A percentile compares a stretch with the other conserved stretches of the same genome.
These are phyloP conservation scores for Herpetotheres cachinnans DNA, from an alignment of 2,113 vertebrate genomes.

Conservation along the genomic window DNA sequence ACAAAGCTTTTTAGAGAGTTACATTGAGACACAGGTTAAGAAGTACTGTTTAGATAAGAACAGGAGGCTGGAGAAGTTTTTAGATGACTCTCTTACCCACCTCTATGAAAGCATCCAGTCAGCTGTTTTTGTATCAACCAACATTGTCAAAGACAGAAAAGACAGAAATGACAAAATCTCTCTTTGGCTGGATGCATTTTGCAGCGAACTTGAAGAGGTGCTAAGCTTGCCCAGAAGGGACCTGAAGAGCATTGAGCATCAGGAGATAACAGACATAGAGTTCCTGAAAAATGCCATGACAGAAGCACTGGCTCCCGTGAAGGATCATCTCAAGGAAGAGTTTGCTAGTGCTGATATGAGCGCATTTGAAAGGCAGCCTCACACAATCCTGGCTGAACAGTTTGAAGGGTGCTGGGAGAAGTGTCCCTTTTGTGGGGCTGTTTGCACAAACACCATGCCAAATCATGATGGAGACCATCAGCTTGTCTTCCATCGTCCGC, in stretches of 20 bases:
- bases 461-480: slow-evolving; percentile 49
- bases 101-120: background rate
- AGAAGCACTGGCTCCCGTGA: background rate
- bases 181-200: slow-evolving; percentile 65
- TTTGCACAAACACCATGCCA: slow-evolving; percentile 68
- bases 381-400: slow-evolving; percentile 46
- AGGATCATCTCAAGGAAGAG: background rate
- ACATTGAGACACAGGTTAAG: slow-evolving; percentile 41
- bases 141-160: background rate
- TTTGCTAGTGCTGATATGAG: background rate
- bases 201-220: slow-evolving; percentile 1
- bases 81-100: background rate
- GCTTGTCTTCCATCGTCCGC: slow-evolving; percentile 27
- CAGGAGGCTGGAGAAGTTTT: background rate
- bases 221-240: slow-evolving; percentile 36
- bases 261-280: slow-evolving; percentile 52
- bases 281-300: slow-evolving; percentile 50
- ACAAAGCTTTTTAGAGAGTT: background rate
- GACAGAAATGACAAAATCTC: slow-evolving; percentile 19
- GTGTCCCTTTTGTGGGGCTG: slow-evolving; percentile 66
- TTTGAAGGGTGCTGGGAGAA: slow-evolving; percentile 64
- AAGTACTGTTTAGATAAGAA: slow-evolving; percentile 10
- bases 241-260: slow-evolving; percentile 46
- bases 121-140: slow-evolving; percentile 24
- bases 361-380: background rate